Evolutionary conservation across 2,113 vertebrate species (phyloP), one percentile per base, ranked within the genome.

Genomic region (Microtus oregoni): DNA sequence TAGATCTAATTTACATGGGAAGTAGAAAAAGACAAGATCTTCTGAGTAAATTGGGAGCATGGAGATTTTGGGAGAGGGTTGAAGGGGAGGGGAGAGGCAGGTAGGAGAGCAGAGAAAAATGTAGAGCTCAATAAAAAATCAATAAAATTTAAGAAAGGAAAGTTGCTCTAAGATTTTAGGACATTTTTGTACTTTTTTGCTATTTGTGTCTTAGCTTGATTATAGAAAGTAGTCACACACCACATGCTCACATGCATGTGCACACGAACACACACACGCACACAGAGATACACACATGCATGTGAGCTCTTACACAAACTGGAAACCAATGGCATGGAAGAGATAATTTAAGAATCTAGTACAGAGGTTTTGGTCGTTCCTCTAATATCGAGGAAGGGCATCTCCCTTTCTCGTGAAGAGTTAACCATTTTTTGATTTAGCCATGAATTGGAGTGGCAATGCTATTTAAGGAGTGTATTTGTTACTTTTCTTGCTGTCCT

Each of bases 201-300:
- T 50, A 85, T 82, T 88, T 88, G 20, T 94, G 30, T 41, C 20
- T 93, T 95, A 76, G 28, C 41, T 92, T 90, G 58, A 38, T 94
- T 75, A 77, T 81, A 94, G 96, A 77, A 96, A 95, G 86, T 55
- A 65, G 12, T 52, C 91, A 44, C 75, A 44, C 41, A 44, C 22
- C 19, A 58, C 55, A 58, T 20, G 55, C 19, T 58, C 55, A 26
- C 11, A 3, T 11, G 20, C 10, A 13, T 0, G 5, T 5, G 20
- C 17, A 10, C 77, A 13, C 2, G 1, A 38, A 75, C 22, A 26
- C 38, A 24, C 38, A 13, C 26, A 9, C 3, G 14, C 32, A 11
- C 28, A 78, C 41, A 2, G 15, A 35, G 1, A 11, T 47, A 52
- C 32, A 24, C 6, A 5, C 8, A 5, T 52, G 8, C 17, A 0